phyloP scores from a whole-genome alignment of 2,113 vertebrate species.

The Varanus salvator region DNA sequence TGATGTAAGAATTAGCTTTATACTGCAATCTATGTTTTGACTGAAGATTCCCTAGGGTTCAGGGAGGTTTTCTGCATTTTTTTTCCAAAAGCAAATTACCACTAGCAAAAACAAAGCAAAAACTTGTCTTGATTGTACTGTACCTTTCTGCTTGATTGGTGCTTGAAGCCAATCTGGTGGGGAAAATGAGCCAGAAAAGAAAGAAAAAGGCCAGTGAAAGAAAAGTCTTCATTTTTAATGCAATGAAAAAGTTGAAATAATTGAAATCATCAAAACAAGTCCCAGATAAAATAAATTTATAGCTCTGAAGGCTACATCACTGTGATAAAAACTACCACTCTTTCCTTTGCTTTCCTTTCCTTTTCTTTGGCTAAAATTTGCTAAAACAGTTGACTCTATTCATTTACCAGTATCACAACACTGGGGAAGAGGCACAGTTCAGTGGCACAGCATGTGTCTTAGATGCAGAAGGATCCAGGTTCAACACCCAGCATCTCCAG shows the following conservation, averaged over 20 bases:
- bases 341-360: too few species aligned
- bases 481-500: not conserved
- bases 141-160: conserved; percentile 98
- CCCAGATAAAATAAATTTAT: conserved; percentile 21
- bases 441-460: not conserved
- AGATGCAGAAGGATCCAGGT: not conserved
- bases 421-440: conserved; percentile 20
- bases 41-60: not conserved
- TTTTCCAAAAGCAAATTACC: not conserved
- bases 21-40: not conserved
- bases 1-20: not conserved
- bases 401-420: not conserved
- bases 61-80: not conserved
- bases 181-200: conserved; percentile 1
- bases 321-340: not conserved
- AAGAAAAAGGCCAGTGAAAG: conserved; percentile 49
- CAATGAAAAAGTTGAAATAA: conserved; percentile 27
- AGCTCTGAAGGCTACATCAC: not conserved
- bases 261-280: not conserved
- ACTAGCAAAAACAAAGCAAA: not conserved
- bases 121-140: conserved; percentile 24
- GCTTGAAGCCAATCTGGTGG: conserved; percentile 91
- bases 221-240: conserved; percentile 1
- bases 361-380: not conserved
- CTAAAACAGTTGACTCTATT: not conserved